A percentile compares a stretch with the other conserved stretches of the same genome.
Evolutionary conservation across 2,113 vertebrate genomes (phyloP).

Genomic region (Vidua macroura): DNA sequence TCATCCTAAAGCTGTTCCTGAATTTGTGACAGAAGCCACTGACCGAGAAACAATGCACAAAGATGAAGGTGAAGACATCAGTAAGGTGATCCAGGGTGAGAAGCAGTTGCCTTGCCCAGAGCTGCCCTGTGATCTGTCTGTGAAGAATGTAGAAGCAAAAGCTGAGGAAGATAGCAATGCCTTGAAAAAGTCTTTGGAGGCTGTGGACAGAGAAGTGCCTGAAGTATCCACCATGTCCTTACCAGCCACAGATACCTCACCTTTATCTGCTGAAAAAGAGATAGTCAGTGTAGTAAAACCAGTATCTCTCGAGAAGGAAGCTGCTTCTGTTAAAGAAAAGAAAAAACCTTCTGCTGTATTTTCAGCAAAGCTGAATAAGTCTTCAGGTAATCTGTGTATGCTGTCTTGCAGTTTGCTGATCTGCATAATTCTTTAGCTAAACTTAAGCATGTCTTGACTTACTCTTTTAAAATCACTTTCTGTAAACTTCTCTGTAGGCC

Average conservation of each 20-base stretch:
- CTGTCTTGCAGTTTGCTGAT: constrained; percentile 58
- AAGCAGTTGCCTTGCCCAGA: constrained; percentile 59
- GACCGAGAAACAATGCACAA: constrained; percentile 8
- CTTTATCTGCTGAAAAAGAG: constrained; percentile 55
- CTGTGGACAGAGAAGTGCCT: constrained; percentile 64
- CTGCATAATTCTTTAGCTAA: constrained; percentile 54
- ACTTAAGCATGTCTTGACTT: constrained; percentile 39
- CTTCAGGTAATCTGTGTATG: constrained; percentile 77
- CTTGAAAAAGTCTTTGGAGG: constrained; percentile 61
- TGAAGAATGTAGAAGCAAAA: constrained; percentile 63
- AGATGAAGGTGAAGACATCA: constrained; percentile 4
- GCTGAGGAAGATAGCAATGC: constrained; percentile 45
- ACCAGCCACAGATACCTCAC: constrained; percentile 48
- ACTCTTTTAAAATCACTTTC: not conserved
- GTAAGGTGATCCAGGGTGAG: not conserved
- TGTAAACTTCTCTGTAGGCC: not conserved
- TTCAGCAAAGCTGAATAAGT: constrained; percentile 79
- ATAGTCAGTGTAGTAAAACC: constrained; percentile 67
- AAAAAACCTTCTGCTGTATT: constrained; percentile 71
- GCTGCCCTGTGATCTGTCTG: constrained; percentile 66
- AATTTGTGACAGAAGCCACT: constrained; percentile 26
- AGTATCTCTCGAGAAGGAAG: constrained; percentile 63
- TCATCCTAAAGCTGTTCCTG: constrained; percentile 57
- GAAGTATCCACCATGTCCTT: constrained; percentile 31
- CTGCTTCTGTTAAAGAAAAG: constrained; percentile 68